Evolutionary conservation across 1,140 invertebrate genomes (phyloP).

Genomic region (Plutomurus gul): DNA sequence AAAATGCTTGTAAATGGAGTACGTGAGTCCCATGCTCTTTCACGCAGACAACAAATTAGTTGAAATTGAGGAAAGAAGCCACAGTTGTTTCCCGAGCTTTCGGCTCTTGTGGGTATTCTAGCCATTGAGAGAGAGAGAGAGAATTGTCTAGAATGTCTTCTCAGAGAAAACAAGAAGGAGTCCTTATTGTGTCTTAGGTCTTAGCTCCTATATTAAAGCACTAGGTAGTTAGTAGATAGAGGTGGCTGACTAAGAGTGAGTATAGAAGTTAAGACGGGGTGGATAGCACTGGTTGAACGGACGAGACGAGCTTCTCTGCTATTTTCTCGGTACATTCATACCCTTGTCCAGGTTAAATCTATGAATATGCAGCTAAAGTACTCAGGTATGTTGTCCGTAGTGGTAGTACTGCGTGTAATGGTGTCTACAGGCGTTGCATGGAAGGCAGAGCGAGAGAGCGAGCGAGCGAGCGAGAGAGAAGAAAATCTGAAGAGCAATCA

Average conservation of each 20-base stretch:
- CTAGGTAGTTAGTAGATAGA: background rate
- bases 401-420: background rate
- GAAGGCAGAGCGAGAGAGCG: too few relatives aligned
- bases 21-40: background rate
- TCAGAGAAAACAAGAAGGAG: background rate
- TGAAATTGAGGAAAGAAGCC: background rate
- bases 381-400: background rate
- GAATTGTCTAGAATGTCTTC: background rate
- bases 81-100: background rate
- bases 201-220: too few relatives aligned
- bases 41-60: background rate
- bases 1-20: background rate
- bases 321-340: conserved; percentile 7
- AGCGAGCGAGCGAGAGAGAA: too few relatives aligned
- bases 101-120: background rate
- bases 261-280: too few relatives aligned
- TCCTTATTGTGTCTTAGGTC: background rate
- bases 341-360: too few relatives aligned
- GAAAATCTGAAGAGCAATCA: background rate
- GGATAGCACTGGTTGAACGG: too few relatives aligned
- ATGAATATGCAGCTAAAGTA: too few relatives aligned
- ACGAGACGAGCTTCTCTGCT: background rate
- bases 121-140: background rate
- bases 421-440: too few relatives aligned
- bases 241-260: too few relatives aligned